Base-by-base conservation (phyloP, 2,888 invertebrate species). In the Abrostola triplasia region DNA sequence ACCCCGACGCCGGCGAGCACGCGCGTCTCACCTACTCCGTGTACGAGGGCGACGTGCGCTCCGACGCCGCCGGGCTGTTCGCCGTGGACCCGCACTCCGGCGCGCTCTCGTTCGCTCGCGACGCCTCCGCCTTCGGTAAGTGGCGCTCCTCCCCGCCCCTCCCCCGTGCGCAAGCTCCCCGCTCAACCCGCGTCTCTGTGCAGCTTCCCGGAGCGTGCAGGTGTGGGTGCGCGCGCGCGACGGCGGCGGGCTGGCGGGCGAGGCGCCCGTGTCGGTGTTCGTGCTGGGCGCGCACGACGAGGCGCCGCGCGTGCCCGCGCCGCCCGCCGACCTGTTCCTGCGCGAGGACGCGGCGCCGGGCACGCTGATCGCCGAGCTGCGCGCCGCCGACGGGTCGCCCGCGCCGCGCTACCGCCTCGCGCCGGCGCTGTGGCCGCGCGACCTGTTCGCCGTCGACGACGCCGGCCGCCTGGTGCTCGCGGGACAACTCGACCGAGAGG, bases 171-270 rank as follows among this genome's bases (percentile, higher is more conserved):
- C 9, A n/a, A n/a, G 37, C 7, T 6, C 8, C 10, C 36, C 9
- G 12, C 37, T 40, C n/a, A 4, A 7, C 49, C 48, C 36, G 57
- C 6, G 4, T 0, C 5, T 6, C 47, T 38, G 49, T 83, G 66
- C 86, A 97, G 97, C 96, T 87, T 97, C 97, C 65, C 96, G 97
- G 89, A 95, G 97, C 59, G 97, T 98, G 88, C 98, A 98, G 92
- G 97, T 99, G 88, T 98, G 98, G 92, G 97, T 99, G 57, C 96
- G 98, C 67, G 99, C 98, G 12, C 96, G 96, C 57, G 99, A 99
- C 93, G 96, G 95, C 82, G 98, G 98, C 63, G 96, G 97, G 49
- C 96, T 97, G 73, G 97, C 98, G 88, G 96, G 96, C 44, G 97
- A 98, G 86, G 97, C 98, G 59, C 97, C 98, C 6, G 96, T 99